phyloP scores from a whole-genome alignment of 92 coral and sea anemone genomes.

The Phenganax marumi region DNA sequence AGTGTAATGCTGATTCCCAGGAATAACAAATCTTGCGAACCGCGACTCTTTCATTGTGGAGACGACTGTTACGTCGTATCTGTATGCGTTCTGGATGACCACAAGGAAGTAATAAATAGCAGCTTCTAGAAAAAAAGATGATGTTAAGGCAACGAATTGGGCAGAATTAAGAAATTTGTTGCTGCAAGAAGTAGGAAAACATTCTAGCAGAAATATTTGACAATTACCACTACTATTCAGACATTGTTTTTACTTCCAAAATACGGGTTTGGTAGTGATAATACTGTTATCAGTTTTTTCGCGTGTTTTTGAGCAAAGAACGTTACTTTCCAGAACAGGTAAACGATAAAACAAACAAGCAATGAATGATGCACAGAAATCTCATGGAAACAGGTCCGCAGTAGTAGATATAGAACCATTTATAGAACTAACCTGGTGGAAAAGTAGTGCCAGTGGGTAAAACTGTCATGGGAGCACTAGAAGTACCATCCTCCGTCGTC shows the following conservation, averaged over 20 bases:
- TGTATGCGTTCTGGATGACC: not conserved
- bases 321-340: too few relatives aligned
- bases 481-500: slow-evolving; percentile 13
- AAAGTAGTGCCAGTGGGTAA: slow-evolving; percentile 15
- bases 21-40: not conserved
- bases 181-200: too few relatives aligned
- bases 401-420: not conserved
- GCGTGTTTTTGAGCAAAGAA: too few relatives aligned
- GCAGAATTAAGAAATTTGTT: not conserved
- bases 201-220: too few relatives aligned
- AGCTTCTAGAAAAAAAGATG: not conserved
- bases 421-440: not conserved
- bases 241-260: too few relatives aligned
- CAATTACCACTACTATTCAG: too few relatives aligned
- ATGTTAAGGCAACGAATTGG: not conserved
- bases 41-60: not conserved
- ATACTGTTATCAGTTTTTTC: too few relatives aligned
- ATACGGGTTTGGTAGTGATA: too few relatives aligned
- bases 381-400: not conserved
- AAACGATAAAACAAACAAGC: too few relatives aligned
- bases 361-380: too few relatives aligned
- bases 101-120: slow-evolving; percentile 12
- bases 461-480: not conserved
- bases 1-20: not conserved
- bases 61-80: slow-evolving; percentile 7